phyloP scores from a whole-genome alignment of 2,113 vertebrate species.

The Lophura nycthemera region DNA sequence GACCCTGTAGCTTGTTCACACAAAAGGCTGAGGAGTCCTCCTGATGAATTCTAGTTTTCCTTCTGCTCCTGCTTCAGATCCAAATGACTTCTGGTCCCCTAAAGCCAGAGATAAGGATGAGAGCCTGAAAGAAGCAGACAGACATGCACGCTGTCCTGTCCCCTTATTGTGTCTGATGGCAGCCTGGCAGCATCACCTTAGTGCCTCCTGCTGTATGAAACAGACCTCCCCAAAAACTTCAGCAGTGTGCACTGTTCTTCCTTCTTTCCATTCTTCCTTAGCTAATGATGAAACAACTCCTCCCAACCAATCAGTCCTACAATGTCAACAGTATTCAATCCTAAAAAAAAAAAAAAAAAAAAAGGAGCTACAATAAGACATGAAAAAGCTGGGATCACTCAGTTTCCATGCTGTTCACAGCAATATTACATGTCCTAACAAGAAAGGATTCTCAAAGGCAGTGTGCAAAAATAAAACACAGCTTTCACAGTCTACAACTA shows the following conservation, averaged over 20 bases:
- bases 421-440: background rate
- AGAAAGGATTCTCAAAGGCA: background rate
- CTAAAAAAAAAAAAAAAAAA: background rate
- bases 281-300: background rate
- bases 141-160: background rate
- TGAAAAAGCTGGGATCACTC: background rate
- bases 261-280: background rate
- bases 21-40: background rate
- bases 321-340: background rate
- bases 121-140: background rate
- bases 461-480: background rate
- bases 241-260: background rate
- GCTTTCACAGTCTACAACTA: background rate
- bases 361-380: background rate
- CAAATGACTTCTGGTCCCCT: background rate
- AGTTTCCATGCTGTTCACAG: background rate
- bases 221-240: background rate
- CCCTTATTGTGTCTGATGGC: fast-evolving
- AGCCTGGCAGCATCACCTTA: background rate
- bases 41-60: background rate
- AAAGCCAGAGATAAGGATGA: background rate
- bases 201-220: background rate
- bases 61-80: background rate
- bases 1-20: background rate
- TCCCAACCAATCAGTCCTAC: background rate